Evolutionary conservation across 2,888 invertebrate species (phyloP).

Genomic region (Gisinianus flammeolus): DNA sequence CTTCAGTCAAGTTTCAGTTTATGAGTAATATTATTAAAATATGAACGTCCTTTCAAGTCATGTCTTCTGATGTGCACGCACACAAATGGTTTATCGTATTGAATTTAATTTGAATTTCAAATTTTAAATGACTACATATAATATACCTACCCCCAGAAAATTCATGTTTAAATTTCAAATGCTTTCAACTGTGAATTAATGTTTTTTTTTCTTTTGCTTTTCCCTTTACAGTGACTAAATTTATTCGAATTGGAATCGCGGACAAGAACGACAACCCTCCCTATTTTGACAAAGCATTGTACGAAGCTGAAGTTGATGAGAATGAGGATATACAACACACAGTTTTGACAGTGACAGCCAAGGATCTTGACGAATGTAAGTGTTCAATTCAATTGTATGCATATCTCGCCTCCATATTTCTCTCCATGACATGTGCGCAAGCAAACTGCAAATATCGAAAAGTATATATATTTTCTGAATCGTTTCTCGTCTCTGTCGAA

Average conservation of each 20-base stretch:
- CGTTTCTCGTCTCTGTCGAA: background rate
- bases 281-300: conserved; percentile 92
- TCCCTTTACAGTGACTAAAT: conserved; percentile 82
- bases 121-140: no score
- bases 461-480: background rate
- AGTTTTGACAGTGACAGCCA: conserved; percentile 96
- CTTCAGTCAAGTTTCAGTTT: no score
- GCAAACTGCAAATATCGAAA: no score
- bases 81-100: no score
- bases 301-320: conserved; percentile 97
- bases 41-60: no score
- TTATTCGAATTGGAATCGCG: conserved; percentile 96
- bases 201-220: conserved; percentile 56
- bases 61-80: no score
- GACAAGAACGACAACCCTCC: conserved; percentile 99
- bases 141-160: no score
- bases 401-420: background rate
- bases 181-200: no score
- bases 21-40: no score
- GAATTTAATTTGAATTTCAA: no score
- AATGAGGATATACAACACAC: conserved; percentile 97
- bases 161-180: no score
- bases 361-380: conserved; percentile 99
- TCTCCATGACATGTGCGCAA: background rate
- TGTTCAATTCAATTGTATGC: conserved; percentile 61